A percentile compares a stretch with the other conserved stretches of the same genome.
phyloP scores from a whole-genome alignment of 2,797 vertebrate species.

The Linurgus olivaceus region DNA sequence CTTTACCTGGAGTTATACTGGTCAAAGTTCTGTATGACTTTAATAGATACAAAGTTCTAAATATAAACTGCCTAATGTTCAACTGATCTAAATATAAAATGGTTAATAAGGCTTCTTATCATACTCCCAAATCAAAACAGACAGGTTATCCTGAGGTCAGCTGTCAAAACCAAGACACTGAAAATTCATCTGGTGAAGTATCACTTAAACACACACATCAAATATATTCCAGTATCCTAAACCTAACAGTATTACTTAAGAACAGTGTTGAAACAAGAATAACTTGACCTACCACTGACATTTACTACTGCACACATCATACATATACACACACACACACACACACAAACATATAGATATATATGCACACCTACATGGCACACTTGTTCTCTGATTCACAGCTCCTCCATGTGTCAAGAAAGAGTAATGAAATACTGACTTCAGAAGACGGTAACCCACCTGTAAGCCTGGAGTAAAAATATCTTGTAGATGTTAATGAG shows the following conservation, averaged over 20 bases:
- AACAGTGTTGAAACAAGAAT: neutral
- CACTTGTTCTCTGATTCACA: neutral
- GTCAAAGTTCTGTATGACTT: slow-evolving; percentile 13
- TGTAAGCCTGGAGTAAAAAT: slow-evolving; percentile 91
- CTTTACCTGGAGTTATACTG: neutral
- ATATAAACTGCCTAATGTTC: neutral
- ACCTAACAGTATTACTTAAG: neutral
- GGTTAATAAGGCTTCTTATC: neutral
- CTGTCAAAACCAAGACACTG: neutral
- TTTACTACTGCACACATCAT: neutral
- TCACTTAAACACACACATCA: neutral
- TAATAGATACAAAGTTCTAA: slow-evolving; percentile 24
- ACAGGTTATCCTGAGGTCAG: neutral
- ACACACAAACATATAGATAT: neutral
- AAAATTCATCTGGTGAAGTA: neutral
- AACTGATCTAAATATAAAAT: neutral
- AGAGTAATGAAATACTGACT: neutral
- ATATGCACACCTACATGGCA: neutral
- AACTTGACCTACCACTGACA: neutral
- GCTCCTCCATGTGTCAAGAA: neutral
- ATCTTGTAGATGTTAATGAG: slow-evolving; percentile 87
- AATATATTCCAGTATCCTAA: neutral
- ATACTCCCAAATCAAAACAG: neutral
- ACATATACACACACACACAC: too few relatives aligned
- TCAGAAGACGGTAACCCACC: slow-evolving; percentile 73